Percentiles rank a stretch among this genome's conserved stretches.
phyloP scores from a whole-genome alignment of 2,797 vertebrate species.

The Enteromius treurensis region DNA sequence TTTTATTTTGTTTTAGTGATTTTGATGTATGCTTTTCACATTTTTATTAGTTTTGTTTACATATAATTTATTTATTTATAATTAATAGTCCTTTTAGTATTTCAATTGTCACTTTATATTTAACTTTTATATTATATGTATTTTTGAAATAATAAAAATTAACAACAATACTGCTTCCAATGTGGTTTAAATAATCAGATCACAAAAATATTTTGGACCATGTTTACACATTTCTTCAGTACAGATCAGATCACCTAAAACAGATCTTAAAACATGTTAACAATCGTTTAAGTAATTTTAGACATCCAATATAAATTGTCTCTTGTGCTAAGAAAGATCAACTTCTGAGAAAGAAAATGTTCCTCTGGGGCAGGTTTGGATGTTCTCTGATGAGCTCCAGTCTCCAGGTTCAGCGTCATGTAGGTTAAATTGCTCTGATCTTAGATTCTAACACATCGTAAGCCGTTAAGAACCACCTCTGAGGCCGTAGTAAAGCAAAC shows the following conservation, averaged over 20 bases:
- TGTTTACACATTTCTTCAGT: neutral
- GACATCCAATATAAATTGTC: neutral
- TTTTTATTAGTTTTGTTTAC: neutral
- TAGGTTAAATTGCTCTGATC: slow-evolving; percentile 47
- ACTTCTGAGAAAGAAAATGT: neutral
- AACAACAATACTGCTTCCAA: neutral
- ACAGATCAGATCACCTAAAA: neutral
- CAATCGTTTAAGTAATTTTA: neutral
- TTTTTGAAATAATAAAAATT: neutral
- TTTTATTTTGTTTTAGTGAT: neutral
- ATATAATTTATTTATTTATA: neutral
- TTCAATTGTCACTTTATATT: neutral
- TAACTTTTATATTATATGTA: neutral
- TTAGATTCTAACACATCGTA: slow-evolving; percentile 23
- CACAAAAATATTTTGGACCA: neutral
- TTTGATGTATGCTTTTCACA: neutral
- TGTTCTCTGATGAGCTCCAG: slow-evolving; percentile 27
- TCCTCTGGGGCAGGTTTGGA: slow-evolving; percentile 33
- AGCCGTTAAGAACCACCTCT: slow-evolving; percentile 44
- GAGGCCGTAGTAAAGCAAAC: slow-evolving; percentile 31
- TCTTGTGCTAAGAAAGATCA: neutral
- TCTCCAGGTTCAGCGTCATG: slow-evolving; percentile 31
- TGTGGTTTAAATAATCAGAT: neutral
- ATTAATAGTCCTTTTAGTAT: neutral
- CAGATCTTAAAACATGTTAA: neutral